Conservation (phyloP, 2,888 invertebrate genomes). For the Antitype chi region DNA sequence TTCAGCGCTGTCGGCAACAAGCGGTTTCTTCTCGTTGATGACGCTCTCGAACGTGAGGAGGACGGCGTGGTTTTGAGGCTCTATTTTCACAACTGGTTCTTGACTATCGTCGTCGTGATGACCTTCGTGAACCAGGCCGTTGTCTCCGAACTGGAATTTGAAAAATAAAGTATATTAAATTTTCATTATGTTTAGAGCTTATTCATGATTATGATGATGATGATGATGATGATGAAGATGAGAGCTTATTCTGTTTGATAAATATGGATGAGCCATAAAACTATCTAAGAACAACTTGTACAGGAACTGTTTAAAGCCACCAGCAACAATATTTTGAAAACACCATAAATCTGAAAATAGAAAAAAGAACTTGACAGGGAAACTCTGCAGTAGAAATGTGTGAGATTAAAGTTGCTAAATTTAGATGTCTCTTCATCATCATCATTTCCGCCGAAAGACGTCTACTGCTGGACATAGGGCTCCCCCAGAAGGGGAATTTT, state of each 20-base stretch:
- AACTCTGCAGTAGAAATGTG: no score
- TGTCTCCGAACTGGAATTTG: slow-evolving; percentile 79
- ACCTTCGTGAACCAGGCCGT: slow-evolving; percentile 75
- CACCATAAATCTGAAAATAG: no score
- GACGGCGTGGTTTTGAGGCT: slow-evolving; percentile 78
- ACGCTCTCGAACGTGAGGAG: slow-evolving; percentile 84
- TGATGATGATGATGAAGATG: no score
- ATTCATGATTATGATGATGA: no score
- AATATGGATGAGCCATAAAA: no score
- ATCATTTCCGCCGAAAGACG: no score
- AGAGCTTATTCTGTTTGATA: not conserved
- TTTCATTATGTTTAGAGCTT: not conserved
- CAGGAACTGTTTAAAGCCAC: no score
- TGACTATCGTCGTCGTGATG: slow-evolving; percentile 77
- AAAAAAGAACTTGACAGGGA: not conserved
- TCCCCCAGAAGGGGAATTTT: no score
- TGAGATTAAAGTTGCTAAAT: no score
- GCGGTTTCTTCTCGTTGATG: slow-evolving; percentile 73
- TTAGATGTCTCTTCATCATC: no score
- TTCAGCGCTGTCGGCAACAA: slow-evolving; percentile 44
- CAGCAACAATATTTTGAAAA: no score
- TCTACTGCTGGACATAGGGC: no score
- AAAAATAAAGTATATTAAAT: not conserved
- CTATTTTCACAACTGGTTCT: slow-evolving; percentile 80
- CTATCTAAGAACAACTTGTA: not conserved